These are phyloP conservation scores for Gambusia affinis DNA, from an alignment of 2,113 vertebrate species.

Conservation along the genomic window DNA sequence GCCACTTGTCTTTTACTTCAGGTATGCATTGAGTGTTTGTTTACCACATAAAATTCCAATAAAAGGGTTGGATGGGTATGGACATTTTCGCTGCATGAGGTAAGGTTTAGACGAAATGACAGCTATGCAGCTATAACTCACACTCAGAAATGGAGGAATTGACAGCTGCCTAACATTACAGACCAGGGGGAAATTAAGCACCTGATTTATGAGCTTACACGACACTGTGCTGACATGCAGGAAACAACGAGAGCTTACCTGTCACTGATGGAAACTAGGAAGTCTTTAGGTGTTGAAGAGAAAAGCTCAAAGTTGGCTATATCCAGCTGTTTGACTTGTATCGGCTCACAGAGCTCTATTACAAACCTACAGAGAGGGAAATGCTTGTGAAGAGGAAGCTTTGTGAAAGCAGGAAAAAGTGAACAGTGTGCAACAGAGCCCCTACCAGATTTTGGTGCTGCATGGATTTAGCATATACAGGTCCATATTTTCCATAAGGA, in stretches of 20 bases:
- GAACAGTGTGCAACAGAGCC: neutral
- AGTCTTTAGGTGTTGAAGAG: constrained; percentile 98
- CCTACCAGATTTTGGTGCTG: constrained; percentile 98
- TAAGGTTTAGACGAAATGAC: neutral
- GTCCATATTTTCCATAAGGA: constrained; percentile 98
- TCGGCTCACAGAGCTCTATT: constrained; percentile 98
- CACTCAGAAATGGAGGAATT: neutral
- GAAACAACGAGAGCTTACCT: constrained; percentile 75
- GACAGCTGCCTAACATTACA: neutral
- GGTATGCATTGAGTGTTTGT: neutral
- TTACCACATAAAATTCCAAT: neutral
- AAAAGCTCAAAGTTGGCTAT: constrained; percentile 99
- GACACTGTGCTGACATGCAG: neutral
- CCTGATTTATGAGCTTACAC: neutral
- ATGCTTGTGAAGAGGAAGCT: neutral
- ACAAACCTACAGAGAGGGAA: constrained; percentile 87
- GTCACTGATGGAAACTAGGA: constrained; percentile 97
- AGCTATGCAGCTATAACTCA: neutral
- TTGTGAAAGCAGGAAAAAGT: neutral
- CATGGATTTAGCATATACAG: constrained; percentile 99
- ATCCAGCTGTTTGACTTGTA: constrained; percentile 98
- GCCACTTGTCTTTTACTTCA: neutral
- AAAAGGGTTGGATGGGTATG: neutral
- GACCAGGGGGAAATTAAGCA: neutral
- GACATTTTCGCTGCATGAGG: neutral